Percentiles rank a stretch among this genome's conserved stretches.
phyloP scores from a whole-genome alignment of 1,140 invertebrate species.

The Ostrea edulis region DNA sequence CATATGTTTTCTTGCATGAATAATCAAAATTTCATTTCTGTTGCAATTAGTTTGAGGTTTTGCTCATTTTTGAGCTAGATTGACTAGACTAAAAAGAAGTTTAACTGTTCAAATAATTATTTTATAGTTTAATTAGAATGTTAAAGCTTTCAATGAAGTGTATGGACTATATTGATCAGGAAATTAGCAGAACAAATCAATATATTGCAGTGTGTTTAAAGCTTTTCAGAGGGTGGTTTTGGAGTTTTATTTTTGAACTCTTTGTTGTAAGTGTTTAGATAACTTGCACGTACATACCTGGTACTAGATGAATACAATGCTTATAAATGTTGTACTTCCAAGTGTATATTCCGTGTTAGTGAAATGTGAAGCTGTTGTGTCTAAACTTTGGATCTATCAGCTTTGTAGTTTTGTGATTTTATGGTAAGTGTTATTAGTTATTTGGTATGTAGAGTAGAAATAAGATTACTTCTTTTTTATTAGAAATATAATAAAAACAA shows the following conservation, averaged over 20 bases:
- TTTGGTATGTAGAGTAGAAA: not conserved
- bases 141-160: not conserved
- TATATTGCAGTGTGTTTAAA: not conserved
- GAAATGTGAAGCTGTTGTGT: not conserved
- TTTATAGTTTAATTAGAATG: not conserved
- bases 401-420: not conserved
- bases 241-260: not conserved
- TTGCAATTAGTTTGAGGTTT: too few species aligned
- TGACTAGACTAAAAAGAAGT: too few species aligned
- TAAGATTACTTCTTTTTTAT: constrained; percentile 42
- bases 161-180: not conserved
- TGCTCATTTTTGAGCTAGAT: too few species aligned
- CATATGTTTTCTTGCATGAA: too few species aligned
- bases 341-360: not conserved
- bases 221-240: not conserved
- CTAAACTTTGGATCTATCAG: not conserved
- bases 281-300: not conserved
- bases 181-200: not conserved
- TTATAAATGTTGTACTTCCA: not conserved
- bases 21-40: too few species aligned
- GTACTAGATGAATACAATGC: not conserved
- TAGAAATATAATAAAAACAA: constrained; percentile 34
- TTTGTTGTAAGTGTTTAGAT: not conserved
- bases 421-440: not conserved
- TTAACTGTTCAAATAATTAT: too few species aligned